Conservation (phyloP, 2,888 invertebrate species). For the Heteromyza rotundicornis region DNA sequence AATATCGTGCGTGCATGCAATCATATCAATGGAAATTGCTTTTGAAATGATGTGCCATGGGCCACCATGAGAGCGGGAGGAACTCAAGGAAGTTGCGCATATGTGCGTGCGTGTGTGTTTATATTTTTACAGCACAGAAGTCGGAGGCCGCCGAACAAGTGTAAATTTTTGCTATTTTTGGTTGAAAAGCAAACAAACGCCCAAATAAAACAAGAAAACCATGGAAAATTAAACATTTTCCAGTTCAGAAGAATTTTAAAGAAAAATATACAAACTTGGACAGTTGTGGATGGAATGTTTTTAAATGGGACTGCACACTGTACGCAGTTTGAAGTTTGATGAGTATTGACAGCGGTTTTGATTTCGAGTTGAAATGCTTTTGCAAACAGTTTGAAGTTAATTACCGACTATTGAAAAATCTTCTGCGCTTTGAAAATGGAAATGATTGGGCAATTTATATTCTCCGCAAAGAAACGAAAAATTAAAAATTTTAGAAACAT, state of each 20-base stretch:
- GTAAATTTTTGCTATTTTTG: not conserved
- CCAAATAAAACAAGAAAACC: too few relatives aligned
- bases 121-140: too few relatives aligned
- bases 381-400: not conserved
- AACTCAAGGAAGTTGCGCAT: not conserved
- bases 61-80: not conserved
- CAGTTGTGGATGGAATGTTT: too few relatives aligned
- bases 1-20: not conserved
- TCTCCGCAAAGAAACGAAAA: not conserved
- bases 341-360: not conserved
- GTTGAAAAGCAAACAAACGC: not conserved
- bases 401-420: not conserved
- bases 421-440: not conserved
- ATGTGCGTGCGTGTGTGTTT: not conserved
- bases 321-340: not conserved
- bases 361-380: not conserved
- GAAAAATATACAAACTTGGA: not conserved
- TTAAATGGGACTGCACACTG: not conserved
- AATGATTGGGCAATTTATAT: conserved; percentile 7
- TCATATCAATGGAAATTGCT: conserved; percentile 11
- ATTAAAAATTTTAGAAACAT: conserved; percentile 11
- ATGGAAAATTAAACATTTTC: too few relatives aligned
- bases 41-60: not conserved
- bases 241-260: not conserved
- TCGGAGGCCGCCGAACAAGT: too few relatives aligned